These are phyloP conservation scores for Cariama cristata DNA, from an alignment of 2,113 vertebrate species.

Conservation along the genomic window DNA sequence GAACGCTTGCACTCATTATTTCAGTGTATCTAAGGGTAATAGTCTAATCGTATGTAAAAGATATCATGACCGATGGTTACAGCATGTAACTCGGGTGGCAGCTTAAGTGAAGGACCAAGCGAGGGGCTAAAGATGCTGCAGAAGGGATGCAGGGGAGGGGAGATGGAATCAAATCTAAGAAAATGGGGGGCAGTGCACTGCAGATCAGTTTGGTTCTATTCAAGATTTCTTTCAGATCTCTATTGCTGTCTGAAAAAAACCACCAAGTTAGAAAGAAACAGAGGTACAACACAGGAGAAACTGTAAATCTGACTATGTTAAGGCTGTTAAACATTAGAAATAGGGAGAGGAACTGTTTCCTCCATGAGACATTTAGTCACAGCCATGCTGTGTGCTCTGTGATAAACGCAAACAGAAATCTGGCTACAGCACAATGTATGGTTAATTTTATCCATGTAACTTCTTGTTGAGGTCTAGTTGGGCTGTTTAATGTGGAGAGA, in stretches of 20 bases:
- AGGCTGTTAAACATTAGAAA: background rate
- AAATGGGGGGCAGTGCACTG: background rate
- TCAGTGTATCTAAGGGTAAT: background rate
- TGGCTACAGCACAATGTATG: background rate
- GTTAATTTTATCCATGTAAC: background rate
- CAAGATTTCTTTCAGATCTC: background rate
- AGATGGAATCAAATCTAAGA: background rate
- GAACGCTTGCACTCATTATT: background rate
- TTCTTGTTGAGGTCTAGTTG: background rate
- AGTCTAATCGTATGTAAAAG: rapidly evolving
- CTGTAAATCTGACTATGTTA: background rate
- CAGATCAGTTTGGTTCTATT: background rate
- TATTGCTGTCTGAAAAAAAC: background rate
- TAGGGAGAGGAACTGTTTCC: background rate
- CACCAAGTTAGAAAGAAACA: background rate
- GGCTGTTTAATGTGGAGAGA: rapidly evolving
- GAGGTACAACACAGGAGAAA: background rate
- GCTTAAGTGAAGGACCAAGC: background rate
- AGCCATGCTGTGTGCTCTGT: background rate
- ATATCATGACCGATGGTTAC: background rate
- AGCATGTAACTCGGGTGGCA: background rate
- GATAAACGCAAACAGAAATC: background rate
- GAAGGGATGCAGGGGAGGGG: background rate
- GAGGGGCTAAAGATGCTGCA: background rate
- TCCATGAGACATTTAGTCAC: background rate